Percentiles rank a stretch among this genome's conserved stretches.
Evolutionary conservation across 30 jellyfish, hydroid and myxozoan species (phyloP).

Genomic region (Calvadosia cruxmelitensis): DNA sequence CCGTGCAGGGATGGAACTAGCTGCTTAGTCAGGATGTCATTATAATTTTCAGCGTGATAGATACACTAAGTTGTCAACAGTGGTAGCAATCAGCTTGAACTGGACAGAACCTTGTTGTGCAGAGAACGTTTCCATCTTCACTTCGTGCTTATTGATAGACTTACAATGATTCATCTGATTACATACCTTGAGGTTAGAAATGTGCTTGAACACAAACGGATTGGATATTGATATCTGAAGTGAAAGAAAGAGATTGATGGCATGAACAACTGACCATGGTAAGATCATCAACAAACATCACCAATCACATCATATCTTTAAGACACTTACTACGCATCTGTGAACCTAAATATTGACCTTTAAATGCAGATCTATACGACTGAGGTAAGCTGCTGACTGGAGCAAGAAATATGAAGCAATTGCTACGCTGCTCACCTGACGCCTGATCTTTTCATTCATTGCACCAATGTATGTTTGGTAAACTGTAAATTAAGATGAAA

Average conservation of each 20-base stretch:
- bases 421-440: conserved; percentile 36
- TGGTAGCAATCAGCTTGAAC: too few relatives aligned
- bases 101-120: too few relatives aligned
- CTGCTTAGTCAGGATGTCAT: too few relatives aligned
- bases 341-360: too few relatives aligned
- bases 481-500: conserved; percentile 26
- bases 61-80: too few relatives aligned
- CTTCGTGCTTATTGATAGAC: not conserved
- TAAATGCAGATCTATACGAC: too few relatives aligned
- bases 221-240: conserved; percentile 81
- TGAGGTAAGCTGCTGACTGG: not conserved
- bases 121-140: too few relatives aligned
- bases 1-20: too few relatives aligned
- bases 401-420: not conserved
- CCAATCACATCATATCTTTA: too few relatives aligned
- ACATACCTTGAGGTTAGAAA: conserved; percentile 76
- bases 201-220: conserved; percentile 95
- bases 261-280: not conserved
- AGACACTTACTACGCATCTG: too few relatives aligned
- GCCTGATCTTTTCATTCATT: conserved; percentile 82
- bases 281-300: not conserved
- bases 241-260: not conserved
- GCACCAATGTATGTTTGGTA: conserved; percentile 98
- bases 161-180: not conserved
- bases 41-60: too few relatives aligned